These are phyloP conservation scores for Globodera ellingtonae DNA, from an alignment of 1,140 invertebrate genomes.

Conservation along the genomic window DNA sequence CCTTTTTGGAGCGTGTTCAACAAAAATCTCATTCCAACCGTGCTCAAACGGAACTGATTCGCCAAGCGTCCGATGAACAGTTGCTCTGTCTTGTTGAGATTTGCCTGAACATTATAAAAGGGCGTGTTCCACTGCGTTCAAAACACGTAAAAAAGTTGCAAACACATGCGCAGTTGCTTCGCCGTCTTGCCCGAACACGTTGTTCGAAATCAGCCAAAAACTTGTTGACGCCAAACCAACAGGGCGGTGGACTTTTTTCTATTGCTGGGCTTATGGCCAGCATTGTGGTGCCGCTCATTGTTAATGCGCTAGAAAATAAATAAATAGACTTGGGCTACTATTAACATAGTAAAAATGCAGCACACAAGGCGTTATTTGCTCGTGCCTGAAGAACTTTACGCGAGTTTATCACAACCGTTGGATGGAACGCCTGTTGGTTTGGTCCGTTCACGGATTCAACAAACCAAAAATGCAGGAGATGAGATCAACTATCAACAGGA, in stretches of 20 bases:
- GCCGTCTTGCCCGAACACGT: slow-evolving; percentile 2
- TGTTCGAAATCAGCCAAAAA: slow-evolving; percentile 15
- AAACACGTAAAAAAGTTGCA: neutral
- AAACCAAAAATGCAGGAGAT: neutral
- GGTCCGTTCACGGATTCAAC: neutral
- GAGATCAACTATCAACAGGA: slow-evolving; percentile 7
- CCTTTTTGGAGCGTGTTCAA: slow-evolving; percentile 7
- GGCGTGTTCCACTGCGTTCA: slow-evolving; percentile 19
- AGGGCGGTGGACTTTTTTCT: too few relatives aligned
- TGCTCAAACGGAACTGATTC: neutral
- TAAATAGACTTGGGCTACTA: neutral
- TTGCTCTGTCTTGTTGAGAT: slow-evolving; percentile 27
- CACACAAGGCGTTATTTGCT: slow-evolving; percentile 31
- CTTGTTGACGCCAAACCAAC: neutral
- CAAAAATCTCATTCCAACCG: neutral
- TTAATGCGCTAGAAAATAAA: neutral
- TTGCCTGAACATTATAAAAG: slow-evolving; percentile 33
- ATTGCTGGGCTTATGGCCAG: neutral
- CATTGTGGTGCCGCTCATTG: slow-evolving; percentile 1
- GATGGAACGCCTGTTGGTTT: slow-evolving; percentile 2
- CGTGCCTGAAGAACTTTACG: slow-evolving; percentile 32
- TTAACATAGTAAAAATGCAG: neutral
- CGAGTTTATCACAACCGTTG: neutral
- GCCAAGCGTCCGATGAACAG: slow-evolving; percentile 15
- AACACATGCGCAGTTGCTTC: slow-evolving; percentile 14